A percentile compares a stretch with the other conserved stretches of the same genome.
These are phyloP conservation scores for Amphipyra berbera DNA, from an alignment of 2,888 invertebrate species.

Conservation along the genomic window DNA sequence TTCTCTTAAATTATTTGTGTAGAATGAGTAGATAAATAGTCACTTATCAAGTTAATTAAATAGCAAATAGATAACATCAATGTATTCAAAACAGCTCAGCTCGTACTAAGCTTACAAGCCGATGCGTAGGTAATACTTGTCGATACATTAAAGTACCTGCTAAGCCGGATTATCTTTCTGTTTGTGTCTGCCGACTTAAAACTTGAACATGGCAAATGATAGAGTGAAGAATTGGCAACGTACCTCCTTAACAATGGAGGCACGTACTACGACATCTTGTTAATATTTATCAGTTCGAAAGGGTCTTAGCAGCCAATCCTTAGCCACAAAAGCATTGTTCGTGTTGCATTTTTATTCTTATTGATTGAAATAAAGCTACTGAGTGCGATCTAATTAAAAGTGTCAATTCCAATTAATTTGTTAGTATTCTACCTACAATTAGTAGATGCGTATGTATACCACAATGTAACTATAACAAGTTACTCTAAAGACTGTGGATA, in stretches of 20 bases:
- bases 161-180: conserved; percentile 61
- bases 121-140: conserved; percentile 27
- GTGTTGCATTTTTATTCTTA: conserved; percentile 9
- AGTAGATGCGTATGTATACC: not conserved
- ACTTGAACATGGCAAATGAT: conserved; percentile 59
- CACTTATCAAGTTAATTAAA: conserved; percentile 1
- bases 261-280: conserved; percentile 71
- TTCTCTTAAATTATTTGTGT: too few relatives aligned
- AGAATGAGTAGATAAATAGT: too few relatives aligned
- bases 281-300: conserved; percentile 72
- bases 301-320: conserved; percentile 41
- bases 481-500: not conserved
- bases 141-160: conserved; percentile 50
- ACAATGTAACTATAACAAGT: conserved; percentile 9
- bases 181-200: conserved; percentile 57
- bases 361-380: conserved; percentile 20
- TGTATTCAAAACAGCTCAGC: conserved; percentile 17
- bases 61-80: not conserved
- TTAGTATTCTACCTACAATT: not conserved
- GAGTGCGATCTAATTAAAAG: not conserved
- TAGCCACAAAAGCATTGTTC: conserved; percentile 52
- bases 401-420: too few relatives aligned
- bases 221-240: conserved; percentile 42
- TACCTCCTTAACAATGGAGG: conserved; percentile 53
- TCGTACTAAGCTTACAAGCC: conserved; percentile 14